Evolutionary conservation across 35 echinoderm and acorn worm genomes (phyloP).

Genomic region (Ptychodera flava): DNA sequence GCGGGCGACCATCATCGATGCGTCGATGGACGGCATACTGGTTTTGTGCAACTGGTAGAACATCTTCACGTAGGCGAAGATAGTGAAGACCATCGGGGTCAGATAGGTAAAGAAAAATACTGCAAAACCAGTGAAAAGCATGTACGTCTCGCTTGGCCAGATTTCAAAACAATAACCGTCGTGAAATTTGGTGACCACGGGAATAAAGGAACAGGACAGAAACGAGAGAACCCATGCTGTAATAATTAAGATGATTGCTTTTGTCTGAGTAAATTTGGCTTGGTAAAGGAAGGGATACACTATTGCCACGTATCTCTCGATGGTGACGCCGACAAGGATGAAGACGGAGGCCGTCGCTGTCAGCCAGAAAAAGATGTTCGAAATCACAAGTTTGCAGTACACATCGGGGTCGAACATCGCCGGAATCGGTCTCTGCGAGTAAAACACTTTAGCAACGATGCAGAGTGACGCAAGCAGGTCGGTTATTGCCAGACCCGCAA

Average conservation of each 20-base stretch:
- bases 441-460: neutral
- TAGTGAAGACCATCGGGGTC: conserved; percentile 67
- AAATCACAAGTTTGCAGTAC: conserved; percentile 61
- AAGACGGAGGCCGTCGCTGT: conserved; percentile 91
- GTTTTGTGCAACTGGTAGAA: conserved; percentile 46
- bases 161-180: conserved; percentile 39
- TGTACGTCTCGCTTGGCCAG: conserved; percentile 21
- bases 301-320: conserved; percentile 81
- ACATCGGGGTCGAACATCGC: conserved; percentile 38
- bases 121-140: conserved; percentile 49
- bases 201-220: conserved; percentile 58
- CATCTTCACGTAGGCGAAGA: conserved; percentile 70
- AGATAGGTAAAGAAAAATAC: conserved; percentile 87
- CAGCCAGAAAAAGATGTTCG: conserved; percentile 76
- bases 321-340: conserved; percentile 78
- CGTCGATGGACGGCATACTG: conserved; percentile 8
- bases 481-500: neutral
- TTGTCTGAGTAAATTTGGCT: conserved; percentile 52
- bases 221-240: conserved; percentile 57
- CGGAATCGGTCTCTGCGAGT: neutral
- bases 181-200: conserved; percentile 51
- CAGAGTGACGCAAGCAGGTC: neutral
- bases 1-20: conserved; percentile 45
- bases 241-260: conserved; percentile 49
- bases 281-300: conserved; percentile 84